These are phyloP conservation scores for Oryctes rhinoceros DNA, from an alignment of 1,140 invertebrate genomes.

Conservation along the genomic window DNA sequence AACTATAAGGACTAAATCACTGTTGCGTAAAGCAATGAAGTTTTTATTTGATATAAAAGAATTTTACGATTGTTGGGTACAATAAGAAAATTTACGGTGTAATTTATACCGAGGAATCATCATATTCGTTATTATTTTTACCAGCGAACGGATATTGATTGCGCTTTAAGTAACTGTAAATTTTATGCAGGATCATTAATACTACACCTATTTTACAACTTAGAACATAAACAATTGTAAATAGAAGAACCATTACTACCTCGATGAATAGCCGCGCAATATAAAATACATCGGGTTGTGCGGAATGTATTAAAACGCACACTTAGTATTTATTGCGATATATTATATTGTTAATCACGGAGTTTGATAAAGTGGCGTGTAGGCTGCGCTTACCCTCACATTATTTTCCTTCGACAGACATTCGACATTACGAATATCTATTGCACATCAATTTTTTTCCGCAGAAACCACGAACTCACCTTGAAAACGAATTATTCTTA, in stretches of 20 bases:
- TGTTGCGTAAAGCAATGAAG: slow-evolving; percentile 23
- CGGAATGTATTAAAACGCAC: neutral
- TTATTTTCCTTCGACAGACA: too few relatives aligned
- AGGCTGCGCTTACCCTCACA: neutral
- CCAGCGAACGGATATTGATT: neutral
- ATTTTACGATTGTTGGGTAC: slow-evolving; percentile 18
- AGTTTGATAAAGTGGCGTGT: neutral
- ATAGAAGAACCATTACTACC: slow-evolving; percentile 8
- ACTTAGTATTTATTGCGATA: neutral
- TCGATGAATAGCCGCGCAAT: neutral
- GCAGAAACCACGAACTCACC: too few relatives aligned
- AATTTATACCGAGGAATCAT: slow-evolving; percentile 11
- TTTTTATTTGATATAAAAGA: slow-evolving; percentile 13
- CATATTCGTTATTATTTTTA: neutral
- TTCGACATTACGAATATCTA: too few relatives aligned
- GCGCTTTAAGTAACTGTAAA: slow-evolving; percentile 30
- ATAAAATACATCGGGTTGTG: neutral
- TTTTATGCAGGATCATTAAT: slow-evolving; percentile 14
- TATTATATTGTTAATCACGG: neutral
- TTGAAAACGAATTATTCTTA: too few relatives aligned
- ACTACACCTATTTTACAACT: slow-evolving; percentile 27
- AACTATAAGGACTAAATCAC: slow-evolving; percentile 12
- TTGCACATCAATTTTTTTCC: too few relatives aligned
- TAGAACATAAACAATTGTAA: slow-evolving; percentile 23
- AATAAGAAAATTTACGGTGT: slow-evolving; percentile 33